Base-by-base conservation (phyloP, 2,888 invertebrate species). In the Drosophila subsilvestris region DNA sequence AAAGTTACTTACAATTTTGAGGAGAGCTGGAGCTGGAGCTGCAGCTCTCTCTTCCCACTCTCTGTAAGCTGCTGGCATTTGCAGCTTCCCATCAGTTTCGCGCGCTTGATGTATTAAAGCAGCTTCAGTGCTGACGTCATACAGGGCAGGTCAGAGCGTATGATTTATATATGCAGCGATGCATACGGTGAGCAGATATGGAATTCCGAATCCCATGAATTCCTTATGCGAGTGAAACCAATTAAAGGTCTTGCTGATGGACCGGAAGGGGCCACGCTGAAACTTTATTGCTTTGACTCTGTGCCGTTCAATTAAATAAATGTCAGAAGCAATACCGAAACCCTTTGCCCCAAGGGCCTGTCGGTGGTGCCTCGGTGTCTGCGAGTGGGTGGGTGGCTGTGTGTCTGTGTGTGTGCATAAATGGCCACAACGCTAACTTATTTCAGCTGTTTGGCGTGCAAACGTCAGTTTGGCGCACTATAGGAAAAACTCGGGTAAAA, bases 281-380 rank as follows among this genome's bases (percentile, higher is more conserved):
- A 45, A 45, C 12, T 29, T n/a, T 10, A 29, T 9, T 27, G 29
- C 42, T 62, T 62, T 59, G 43, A 54, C 49, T 44, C 44, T 6
- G 18, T 12, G 32, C 29, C 45, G 18, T 73, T 66, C 53, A 74
- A 72, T 72, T 72, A 74, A 72, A 74, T 54, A 74, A 53, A 55
- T 74, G 71, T 72, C 74, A 72, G 10, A 37, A 12, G 51, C 66
- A 74, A 69, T 63, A 47, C 44, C 54, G 10, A 14, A 25, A 27
- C 14, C 51, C 43, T 51, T 59, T 25, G 17, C 63, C 9, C 22
- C 12, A 18, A 51, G n/a, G 8, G 32, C 4, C 12, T 18, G 51
- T 20, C 8, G 3, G 27, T 32, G n/a, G 10, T 29, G 5, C 14
- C 32, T 14, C 32, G 1, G 1, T 29, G 10, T 29, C 12, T 32